These are phyloP conservation scores for Brachyrhaphis roseni DNA, from an alignment of 2,797 vertebrate genomes.

Conservation along the genomic window DNA sequence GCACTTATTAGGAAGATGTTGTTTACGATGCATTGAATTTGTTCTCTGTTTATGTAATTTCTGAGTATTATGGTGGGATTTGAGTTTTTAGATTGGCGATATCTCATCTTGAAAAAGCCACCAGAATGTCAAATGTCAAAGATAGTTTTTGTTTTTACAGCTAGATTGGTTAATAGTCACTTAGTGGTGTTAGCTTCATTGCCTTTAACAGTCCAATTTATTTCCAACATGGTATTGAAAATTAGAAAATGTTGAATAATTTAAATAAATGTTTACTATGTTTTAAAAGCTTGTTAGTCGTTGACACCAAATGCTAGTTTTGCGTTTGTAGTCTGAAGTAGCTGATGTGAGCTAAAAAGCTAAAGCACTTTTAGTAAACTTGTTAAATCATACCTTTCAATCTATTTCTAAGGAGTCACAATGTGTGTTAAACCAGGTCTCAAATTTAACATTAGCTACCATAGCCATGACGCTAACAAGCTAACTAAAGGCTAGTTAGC, in stretches of 20 bases:
- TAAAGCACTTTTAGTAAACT: background rate
- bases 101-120: background rate
- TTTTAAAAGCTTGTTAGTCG: background rate
- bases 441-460: background rate
- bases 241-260: background rate
- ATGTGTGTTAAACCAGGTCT: background rate
- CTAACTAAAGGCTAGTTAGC: background rate
- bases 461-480: background rate
- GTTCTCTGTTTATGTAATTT: background rate
- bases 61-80: background rate
- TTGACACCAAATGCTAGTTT: background rate
- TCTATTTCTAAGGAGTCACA: background rate
- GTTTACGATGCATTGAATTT: background rate
- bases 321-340: background rate
- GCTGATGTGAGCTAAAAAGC: background rate
- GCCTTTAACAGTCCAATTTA: background rate
- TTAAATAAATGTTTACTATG: background rate
- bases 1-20: background rate
- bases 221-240: background rate
- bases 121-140: background rate
- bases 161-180: background rate
- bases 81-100: background rate
- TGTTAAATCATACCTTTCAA: background rate
- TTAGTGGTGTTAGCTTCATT: background rate
- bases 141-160: background rate